phyloP scores from a whole-genome alignment of 2,113 vertebrate genomes.

The Formicarius rufipectus region DNA sequence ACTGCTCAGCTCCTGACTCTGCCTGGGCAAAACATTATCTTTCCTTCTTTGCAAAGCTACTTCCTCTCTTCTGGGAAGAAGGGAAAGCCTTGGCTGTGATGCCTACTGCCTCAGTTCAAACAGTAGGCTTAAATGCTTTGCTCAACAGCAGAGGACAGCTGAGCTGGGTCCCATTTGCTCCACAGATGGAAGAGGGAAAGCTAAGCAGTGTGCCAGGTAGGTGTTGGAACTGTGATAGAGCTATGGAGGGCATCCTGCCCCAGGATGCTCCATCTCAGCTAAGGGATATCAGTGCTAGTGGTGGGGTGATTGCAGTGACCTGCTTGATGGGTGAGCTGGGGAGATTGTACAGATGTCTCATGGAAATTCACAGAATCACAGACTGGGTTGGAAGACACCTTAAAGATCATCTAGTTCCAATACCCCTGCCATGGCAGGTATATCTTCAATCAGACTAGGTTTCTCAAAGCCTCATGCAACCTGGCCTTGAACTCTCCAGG shows the following conservation, averaged over 20 bases:
- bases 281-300: neutral
- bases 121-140: neutral
- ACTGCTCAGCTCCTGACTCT: neutral
- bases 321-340: rapidly evolving
- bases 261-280: neutral
- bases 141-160: rapidly evolving
- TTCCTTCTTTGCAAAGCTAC: neutral
- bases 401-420: neutral
- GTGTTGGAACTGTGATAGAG: neutral
- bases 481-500: neutral
- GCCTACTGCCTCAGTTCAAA: neutral
- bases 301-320: neutral
- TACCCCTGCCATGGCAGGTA: neutral
- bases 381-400: neutral
- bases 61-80: neutral
- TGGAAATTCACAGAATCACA: neutral
- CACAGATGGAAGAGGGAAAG: neutral
- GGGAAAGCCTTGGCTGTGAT: neutral
- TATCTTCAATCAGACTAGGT: neutral
- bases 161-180: neutral
- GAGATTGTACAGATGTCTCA: neutral
- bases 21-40: neutral
- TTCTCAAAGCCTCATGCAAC: neutral
- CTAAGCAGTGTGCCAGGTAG: neutral
- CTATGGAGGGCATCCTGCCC: neutral